Evolutionary conservation across 2,113 vertebrate species (phyloP), one percentile per base, ranked within the genome.

Genomic region (Oryzias javanicus): DNA sequence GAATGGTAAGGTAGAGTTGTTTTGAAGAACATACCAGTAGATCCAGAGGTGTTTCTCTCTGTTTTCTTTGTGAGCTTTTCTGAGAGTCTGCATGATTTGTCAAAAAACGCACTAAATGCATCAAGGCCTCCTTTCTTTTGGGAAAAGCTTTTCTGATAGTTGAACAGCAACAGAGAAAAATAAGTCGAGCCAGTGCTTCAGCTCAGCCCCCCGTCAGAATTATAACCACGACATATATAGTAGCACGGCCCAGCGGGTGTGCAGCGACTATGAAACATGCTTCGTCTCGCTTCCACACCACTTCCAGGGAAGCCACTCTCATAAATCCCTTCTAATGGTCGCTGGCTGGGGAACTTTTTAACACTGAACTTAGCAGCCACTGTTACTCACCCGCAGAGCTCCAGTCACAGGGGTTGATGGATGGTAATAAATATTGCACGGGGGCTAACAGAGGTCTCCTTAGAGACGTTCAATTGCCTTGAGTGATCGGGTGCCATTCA

Each of bases 381-480:
- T 79, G 75, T 81, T 85, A 79, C 65, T 83, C 81, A 79, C 72
- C 72, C 72, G 14, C 60, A 64, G 54, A 83, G 85, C 27, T n/a
- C 35, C 61, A 56, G 54, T 72, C 78, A 75, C 4, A 7, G 46
- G n/a, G 80, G 67, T 78, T 89, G 89, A 83, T 71, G 79, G 80
- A 85, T 87, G 74, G 81, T 78, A 75, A 87, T 87, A 90, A 86
- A 90, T 90, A 88, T 83, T 86, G 83, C 80, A 84, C 62, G 58
- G 81, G 35, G 83, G 81, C 84, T 83, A 86, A 86, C 89, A 77
- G 87, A 84, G 86, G 87, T 86, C 83, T 80, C 83, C 81, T 80
- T 77, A 66, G 82, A 82, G 82, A 79, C 61, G 67, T 87, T 85
- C 76, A 82, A 87, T 85, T 86, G 87, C 83, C 82, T 84, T 83